These are phyloP conservation scores for Athene cunicularia DNA, from an alignment of 2,113 vertebrate species.

Conservation along the genomic window DNA sequence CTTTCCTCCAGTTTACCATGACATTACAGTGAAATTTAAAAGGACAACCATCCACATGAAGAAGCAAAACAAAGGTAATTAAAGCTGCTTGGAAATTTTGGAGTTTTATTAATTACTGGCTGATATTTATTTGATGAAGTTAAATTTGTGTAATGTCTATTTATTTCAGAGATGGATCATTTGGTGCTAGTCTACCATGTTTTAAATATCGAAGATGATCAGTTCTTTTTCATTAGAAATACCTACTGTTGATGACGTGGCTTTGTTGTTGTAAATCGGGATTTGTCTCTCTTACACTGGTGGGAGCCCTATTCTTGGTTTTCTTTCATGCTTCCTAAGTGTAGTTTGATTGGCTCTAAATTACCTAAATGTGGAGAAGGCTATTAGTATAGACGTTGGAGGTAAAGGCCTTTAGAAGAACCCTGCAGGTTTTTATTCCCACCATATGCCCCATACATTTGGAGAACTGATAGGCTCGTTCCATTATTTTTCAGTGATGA, in stretches of 20 bases:
- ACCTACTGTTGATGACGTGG: not conserved
- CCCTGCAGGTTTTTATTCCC: not conserved
- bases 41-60: slow-evolving; percentile 89
- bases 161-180: not conserved
- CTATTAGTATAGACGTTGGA: not conserved
- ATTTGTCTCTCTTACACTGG: not conserved
- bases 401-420: not conserved
- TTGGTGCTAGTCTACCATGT: not conserved
- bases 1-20: slow-evolving; percentile 86
- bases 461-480: not conserved
- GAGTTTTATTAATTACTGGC: not conserved
- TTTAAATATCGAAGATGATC: not conserved
- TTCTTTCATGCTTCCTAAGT: not conserved
- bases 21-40: slow-evolving; percentile 87
- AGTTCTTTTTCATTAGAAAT: not conserved
- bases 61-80: slow-evolving; percentile 88
- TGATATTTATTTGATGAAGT: not conserved
- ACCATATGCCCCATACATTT: not conserved
- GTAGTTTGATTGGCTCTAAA: not conserved
- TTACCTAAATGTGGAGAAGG: not conserved
- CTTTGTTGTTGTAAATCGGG: not conserved
- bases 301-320: not conserved
- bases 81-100: not conserved
- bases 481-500: not conserved
- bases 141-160: not conserved